Evolutionary conservation across 2,113 vertebrate genomes (phyloP).

Genomic region (Puffinus mauretanicus): DNA sequence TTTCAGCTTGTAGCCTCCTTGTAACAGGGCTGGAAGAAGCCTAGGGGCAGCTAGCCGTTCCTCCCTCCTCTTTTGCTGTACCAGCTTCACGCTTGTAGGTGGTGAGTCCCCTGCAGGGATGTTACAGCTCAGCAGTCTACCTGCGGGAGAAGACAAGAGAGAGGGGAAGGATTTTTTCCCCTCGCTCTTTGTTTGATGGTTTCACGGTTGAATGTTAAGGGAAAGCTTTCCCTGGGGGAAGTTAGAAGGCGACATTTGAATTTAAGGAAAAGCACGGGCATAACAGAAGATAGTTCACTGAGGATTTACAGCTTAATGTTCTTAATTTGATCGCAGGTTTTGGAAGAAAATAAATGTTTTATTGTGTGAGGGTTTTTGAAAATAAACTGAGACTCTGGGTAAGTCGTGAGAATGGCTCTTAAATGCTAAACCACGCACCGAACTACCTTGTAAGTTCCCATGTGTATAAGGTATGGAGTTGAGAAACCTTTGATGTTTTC

Average conservation of each 20-base stretch:
- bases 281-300: not conserved
- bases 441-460: not conserved
- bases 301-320: not conserved
- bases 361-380: not conserved
- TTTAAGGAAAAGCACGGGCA: not conserved
- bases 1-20: constrained; percentile 17
- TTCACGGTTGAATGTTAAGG: not conserved
- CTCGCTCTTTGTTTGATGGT: not conserved
- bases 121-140: not conserved
- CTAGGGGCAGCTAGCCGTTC: not conserved
- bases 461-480: rapidly evolving
- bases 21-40: not conserved
- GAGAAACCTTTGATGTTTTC: not conserved
- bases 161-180: not conserved
- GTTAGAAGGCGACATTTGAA: not conserved
- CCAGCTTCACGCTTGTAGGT: not conserved
- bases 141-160: not conserved
- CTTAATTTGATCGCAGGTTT: not conserved
- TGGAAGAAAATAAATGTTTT: not conserved
- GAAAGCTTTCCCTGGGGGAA: not conserved
- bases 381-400: not conserved
- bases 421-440: not conserved
- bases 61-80: not conserved
- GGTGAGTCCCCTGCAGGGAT: not conserved
- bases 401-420: not conserved